A percentile compares a stretch with the other conserved stretches of the same genome.
Conservation (phyloP, 2,888 invertebrate species). For the Gastrophysa polygoni region DNA sequence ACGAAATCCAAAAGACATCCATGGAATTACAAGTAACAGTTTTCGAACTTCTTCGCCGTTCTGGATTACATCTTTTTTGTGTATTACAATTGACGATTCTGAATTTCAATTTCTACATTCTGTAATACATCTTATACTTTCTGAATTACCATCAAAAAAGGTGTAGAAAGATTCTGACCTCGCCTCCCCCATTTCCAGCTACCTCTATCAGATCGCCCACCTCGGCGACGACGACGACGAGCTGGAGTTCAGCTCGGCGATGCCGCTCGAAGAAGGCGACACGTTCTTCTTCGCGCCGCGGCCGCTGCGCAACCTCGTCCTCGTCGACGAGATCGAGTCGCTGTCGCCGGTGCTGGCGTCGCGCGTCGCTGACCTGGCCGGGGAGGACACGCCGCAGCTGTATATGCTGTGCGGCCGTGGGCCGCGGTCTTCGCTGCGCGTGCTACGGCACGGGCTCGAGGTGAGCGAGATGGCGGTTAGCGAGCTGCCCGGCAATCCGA, state of each 20-base stretch:
- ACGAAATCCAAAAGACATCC: too few species aligned
- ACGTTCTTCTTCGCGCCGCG: constrained; percentile 98
- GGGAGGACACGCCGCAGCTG: constrained; percentile 98
- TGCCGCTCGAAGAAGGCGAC: constrained; percentile 98
- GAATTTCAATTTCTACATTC: too few species aligned
- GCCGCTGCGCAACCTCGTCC: constrained; percentile 88
- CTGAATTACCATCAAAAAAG: too few species aligned
- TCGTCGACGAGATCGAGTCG: constrained; percentile 97
- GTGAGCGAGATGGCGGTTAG: constrained; percentile 99
- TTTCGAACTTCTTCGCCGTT: too few species aligned
- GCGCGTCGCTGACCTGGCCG: constrained; percentile 89
- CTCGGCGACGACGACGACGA: constrained; percentile 99
- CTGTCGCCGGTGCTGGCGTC: constrained; percentile 87
- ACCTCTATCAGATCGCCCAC: constrained; percentile 98
- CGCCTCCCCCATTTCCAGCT: constrained; percentile 64
- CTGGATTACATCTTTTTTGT: too few species aligned
- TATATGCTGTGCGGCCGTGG: constrained; percentile 97
- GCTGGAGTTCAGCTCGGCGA: constrained; percentile 97
- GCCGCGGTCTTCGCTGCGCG: constrained; percentile 89
- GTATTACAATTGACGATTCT: too few species aligned
- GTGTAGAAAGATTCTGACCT: too few species aligned
- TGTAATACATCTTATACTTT: too few species aligned
- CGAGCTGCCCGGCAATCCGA: constrained; percentile 98
- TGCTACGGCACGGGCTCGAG: constrained; percentile 95
- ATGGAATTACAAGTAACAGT: too few species aligned